A percentile compares a stretch with the other conserved stretches of the same genome.
These are phyloP conservation scores for Pocillopora verrucosa DNA, from an alignment of 64 coral and sea anemone species.

Conservation along the genomic window DNA sequence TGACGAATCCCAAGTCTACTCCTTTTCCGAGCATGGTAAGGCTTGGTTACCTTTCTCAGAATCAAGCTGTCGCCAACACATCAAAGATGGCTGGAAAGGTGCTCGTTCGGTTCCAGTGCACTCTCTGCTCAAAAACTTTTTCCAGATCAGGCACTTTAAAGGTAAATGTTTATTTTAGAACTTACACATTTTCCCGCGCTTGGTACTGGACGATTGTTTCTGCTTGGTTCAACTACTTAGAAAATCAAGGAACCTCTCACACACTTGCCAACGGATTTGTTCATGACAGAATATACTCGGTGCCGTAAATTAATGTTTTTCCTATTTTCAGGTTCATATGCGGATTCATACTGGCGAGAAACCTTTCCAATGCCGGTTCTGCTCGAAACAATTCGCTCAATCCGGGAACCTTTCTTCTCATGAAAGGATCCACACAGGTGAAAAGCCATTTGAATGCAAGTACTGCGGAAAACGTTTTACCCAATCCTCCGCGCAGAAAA, in stretches of 20 bases:
- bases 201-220: not conserved
- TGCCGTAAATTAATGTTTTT: not conserved
- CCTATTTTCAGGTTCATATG: slow-evolving; percentile 16
- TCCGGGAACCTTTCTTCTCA: slow-evolving; percentile 20
- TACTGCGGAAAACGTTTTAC: slow-evolving; percentile 25
- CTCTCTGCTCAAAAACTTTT: slow-evolving; percentile 8
- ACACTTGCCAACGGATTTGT: too few relatives aligned
- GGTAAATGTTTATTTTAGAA: not conserved
- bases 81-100: not conserved
- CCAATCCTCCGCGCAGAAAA: slow-evolving; percentile 23
- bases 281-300: not conserved
- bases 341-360: slow-evolving; percentile 19
- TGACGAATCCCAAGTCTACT: not conserved
- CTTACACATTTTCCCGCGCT: not conserved
- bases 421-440: slow-evolving; percentile 16
- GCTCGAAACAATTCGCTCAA: slow-evolving; percentile 9
- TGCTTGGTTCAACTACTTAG: not conserved
- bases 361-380: slow-evolving; percentile 14
- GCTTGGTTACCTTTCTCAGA: not conserved
- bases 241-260: not conserved
- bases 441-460: slow-evolving; percentile 31
- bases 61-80: not conserved
- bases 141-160: slow-evolving; percentile 16
- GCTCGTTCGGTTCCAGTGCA: not conserved
- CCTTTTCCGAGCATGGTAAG: not conserved